A percentile compares a stretch with the other conserved stretches of the same genome.
Conservation (phyloP, 2,113 vertebrate genomes). For the Antidorcas marsupialis region DNA sequence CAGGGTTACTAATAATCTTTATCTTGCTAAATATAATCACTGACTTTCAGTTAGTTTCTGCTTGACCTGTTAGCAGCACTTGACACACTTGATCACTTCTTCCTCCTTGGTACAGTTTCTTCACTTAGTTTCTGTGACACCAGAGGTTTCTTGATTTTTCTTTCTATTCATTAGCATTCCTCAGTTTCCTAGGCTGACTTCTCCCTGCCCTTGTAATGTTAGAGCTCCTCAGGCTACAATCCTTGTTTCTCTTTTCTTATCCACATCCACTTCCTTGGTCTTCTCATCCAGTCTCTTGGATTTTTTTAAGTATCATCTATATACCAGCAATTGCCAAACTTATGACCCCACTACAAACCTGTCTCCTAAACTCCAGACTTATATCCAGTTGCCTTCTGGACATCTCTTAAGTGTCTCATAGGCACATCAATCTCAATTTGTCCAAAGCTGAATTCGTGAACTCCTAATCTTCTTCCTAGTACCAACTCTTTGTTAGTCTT, state of each 20-base stretch:
- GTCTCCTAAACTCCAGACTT: background rate
- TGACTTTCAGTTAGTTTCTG: background rate
- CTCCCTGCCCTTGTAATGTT: background rate
- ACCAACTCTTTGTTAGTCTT: background rate
- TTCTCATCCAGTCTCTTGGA: background rate
- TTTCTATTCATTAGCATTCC: background rate
- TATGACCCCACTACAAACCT: background rate
- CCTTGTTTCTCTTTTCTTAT: background rate
- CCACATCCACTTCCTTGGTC: background rate
- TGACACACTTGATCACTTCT: background rate
- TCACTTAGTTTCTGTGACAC: background rate
- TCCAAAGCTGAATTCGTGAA: background rate
- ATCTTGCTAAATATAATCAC: background rate
- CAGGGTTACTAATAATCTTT: background rate
- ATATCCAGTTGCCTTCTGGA: background rate
- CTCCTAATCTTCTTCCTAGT: background rate
- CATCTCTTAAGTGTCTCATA: background rate
- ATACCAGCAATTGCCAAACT: background rate
- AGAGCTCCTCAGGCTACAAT: background rate
- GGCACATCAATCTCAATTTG: background rate
- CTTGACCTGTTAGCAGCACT: background rate
- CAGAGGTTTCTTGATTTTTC: background rate
- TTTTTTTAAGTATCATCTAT: background rate
- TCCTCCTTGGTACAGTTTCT: background rate
- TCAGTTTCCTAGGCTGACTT: background rate